These are phyloP conservation scores for Pseudorectes ferrugineus DNA, from an alignment of 2,113 vertebrate genomes.

Conservation along the genomic window DNA sequence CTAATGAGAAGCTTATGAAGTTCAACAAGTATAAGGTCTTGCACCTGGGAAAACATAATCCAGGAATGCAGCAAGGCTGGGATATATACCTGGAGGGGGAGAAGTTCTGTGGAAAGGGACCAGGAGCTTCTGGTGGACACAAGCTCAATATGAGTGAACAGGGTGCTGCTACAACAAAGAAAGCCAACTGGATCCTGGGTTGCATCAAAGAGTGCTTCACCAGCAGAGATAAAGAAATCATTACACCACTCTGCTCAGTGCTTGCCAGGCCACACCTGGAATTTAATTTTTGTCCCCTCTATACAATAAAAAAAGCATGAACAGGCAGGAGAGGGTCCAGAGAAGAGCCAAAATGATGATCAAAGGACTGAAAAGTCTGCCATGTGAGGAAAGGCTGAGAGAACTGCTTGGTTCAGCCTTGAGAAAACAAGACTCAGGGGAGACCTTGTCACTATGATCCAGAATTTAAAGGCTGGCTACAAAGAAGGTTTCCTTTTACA, in stretches of 20 bases:
- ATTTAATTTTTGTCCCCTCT: background rate
- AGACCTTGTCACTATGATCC: background rate
- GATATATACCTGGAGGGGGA: background rate
- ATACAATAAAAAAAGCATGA: rapidly evolving
- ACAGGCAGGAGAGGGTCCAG: background rate
- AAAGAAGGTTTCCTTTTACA: background rate
- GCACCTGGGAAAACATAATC: background rate
- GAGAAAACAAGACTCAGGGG: background rate
- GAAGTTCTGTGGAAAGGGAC: background rate
- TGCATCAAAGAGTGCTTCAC: background rate
- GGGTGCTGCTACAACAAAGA: background rate
- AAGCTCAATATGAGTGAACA: rapidly evolving
- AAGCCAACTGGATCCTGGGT: background rate
- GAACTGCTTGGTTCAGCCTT: background rate
- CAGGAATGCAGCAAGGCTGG: background rate
- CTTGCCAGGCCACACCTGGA: background rate
- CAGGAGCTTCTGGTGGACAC: background rate
- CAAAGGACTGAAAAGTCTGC: background rate
- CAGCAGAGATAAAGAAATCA: background rate
- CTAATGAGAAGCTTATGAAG: background rate
- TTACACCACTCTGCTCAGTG: background rate
- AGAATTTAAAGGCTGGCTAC: background rate
- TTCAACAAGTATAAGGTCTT: background rate
- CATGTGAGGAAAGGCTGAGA: background rate
- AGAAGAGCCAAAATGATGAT: background rate